Base-by-base conservation (phyloP, 2,113 vertebrate genomes). In the Eulemur macaco region DNA sequence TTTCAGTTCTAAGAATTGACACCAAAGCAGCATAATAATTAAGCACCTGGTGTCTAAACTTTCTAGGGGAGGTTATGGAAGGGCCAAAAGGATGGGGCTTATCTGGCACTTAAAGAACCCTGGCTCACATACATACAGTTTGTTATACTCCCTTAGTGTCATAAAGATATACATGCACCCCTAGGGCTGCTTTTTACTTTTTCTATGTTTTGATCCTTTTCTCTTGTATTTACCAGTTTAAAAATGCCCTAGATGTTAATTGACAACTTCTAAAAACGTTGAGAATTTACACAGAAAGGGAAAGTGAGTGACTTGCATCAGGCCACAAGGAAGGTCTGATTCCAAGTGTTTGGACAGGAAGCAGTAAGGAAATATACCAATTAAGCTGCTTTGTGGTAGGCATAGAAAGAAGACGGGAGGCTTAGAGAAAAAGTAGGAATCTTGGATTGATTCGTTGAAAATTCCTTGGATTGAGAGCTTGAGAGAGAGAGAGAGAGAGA, bases 81-180 rank as follows among this genome's bases (percentile, higher is more conserved):
- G 63, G 92, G 94, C 96, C 92, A 96, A 95, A 93, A 92, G 58
- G 85, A 85, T 56, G 52, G 37, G 74, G 66, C 14, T 92, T 58
- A 76, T 82, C 50, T 86, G 54, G 45, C 83, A 69, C n/a, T 89
- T 91, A 37, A 68, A 89, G 95, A 81, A 47, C 76, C 69, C 81
- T 34, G 54, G 80, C 87, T 93, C 66, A 84, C 56, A 74, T 45
- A 39, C 7, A 64, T 10, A 91, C 58, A 71, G 50, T 63, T 87
- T 6, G 6, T 7, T 89, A 87, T 11, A 85, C n/a, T 81, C 45
- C 37, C 66, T 21, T 63, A 20, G 14, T 27, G 52, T 64, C 84
- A 54, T 64, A 89, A 84, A 84, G n/a, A 69, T 50, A 80, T 45
- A 86, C 47, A 31, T 50, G 39, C 52, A 37, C 47, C 69, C 66